phyloP scores from a whole-genome alignment of 1,140 invertebrate species.

The Aporrectodea caliginosa region DNA sequence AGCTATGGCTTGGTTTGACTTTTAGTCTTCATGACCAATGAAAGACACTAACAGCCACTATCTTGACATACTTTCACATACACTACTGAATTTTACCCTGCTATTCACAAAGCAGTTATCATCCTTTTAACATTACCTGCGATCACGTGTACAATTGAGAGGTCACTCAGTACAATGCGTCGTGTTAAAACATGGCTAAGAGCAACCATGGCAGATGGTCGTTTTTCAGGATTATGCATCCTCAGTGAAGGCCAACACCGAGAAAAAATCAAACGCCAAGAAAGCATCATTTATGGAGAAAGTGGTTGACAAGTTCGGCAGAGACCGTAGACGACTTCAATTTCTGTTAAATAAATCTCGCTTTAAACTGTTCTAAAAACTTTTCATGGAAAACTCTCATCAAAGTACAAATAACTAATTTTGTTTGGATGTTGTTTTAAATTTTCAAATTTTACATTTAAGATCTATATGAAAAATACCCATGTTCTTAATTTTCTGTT shows the following conservation, averaged over 20 bases:
- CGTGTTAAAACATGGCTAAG: neutral
- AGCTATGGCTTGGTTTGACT: neutral
- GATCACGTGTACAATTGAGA: neutral
- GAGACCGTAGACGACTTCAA: neutral
- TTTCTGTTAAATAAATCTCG: neutral
- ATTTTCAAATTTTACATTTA: neutral
- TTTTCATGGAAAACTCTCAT: neutral
- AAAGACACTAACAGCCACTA: neutral
- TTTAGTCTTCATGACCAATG: neutral
- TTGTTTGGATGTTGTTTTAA: neutral
- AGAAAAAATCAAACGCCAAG: neutral
- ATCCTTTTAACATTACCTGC: neutral
- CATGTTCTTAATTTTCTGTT: neutral
- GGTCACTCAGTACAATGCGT: neutral
- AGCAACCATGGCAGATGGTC: neutral
- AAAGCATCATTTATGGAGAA: neutral
- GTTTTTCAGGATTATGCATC: neutral
- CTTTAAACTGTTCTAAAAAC: neutral
- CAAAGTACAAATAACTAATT: neutral
- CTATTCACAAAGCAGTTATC: neutral
- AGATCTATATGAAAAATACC: neutral
- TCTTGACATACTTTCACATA: conserved; percentile 1
- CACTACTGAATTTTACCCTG: neutral
- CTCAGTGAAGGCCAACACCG: neutral
- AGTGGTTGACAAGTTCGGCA: neutral